These are phyloP conservation scores for Eptatretus burgeri DNA, from an alignment of 2,113 vertebrate genomes.

Conservation along the genomic window DNA sequence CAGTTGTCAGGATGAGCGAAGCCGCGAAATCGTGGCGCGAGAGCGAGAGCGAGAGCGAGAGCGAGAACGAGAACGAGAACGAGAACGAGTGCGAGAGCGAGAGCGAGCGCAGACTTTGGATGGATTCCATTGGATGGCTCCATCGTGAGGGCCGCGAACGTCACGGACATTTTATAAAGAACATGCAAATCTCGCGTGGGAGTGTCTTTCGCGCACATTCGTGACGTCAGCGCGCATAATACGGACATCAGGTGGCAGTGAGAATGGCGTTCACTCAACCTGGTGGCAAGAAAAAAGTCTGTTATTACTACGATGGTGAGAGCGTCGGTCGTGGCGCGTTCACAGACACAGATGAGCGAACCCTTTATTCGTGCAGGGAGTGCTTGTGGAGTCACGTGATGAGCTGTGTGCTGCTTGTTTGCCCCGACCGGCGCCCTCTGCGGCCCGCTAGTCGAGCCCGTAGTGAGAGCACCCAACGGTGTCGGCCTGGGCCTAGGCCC, in stretches of 20 bases:
- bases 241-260: not conserved
- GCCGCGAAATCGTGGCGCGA: too few relatives aligned
- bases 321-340: not conserved
- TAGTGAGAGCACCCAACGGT: too few relatives aligned
- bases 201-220: not conserved
- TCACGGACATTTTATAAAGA: not conserved
- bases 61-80: not conserved
- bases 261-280: constrained; percentile 1
- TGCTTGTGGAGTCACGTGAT: too few relatives aligned
- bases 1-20: too few relatives aligned
- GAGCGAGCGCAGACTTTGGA: not conserved
- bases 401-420: too few relatives aligned
- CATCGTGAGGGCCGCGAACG: not conserved
- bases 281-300: constrained; percentile 1
- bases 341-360: too few relatives aligned
- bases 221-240: not conserved
- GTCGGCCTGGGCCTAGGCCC: too few relatives aligned
- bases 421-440: too few relatives aligned
- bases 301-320: constrained; percentile 1
- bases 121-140: not conserved
- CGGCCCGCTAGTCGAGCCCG: too few relatives aligned
- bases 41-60: not conserved
- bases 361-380: too few relatives aligned
- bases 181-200: not conserved
- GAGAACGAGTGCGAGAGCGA: not conserved